Evolutionary conservation across 2,888 invertebrate genomes (phyloP).

Genomic region (Exephanes ischioxanthus): DNA sequence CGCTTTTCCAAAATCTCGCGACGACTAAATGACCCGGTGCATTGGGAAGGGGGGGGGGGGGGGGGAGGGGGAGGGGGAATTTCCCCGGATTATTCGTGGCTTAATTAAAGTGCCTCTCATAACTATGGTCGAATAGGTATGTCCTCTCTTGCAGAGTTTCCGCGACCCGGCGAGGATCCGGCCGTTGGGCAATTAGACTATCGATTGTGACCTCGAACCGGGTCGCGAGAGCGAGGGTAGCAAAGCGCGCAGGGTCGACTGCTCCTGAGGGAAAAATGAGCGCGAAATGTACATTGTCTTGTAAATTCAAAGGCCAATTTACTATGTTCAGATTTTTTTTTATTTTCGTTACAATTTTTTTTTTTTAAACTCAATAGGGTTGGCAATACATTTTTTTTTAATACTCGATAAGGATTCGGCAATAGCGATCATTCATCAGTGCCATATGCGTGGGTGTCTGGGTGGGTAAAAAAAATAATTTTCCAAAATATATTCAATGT

Average conservation of each 20-base stretch:
- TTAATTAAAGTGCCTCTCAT: slow-evolving; percentile 57
- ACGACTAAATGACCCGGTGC: slow-evolving; percentile 18
- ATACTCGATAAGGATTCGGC: background rate
- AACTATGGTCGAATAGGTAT: slow-evolving; percentile 21
- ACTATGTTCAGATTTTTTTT: background rate
- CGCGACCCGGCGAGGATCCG: slow-evolving; percentile 37
- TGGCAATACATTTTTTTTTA: background rate
- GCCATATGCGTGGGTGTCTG: too few species aligned
- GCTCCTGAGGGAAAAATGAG: background rate
- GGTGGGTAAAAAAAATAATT: too few species aligned
- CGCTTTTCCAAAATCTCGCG: slow-evolving; percentile 29
- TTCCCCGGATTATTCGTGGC: slow-evolving; percentile 22
- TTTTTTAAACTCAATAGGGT: background rate
- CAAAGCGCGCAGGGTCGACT: slow-evolving; percentile 26
- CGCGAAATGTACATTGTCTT: background rate
- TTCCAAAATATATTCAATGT: too few species aligned
- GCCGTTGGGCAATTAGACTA: slow-evolving; percentile 78
- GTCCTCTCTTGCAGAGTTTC: slow-evolving; percentile 52
- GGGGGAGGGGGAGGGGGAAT: background rate
- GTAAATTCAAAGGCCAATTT: background rate
- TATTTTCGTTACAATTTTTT: background rate
- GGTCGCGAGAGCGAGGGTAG: slow-evolving; percentile 35
- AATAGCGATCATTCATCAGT: too few species aligned
- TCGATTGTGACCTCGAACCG: slow-evolving; percentile 77
- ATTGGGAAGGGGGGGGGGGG: background rate